Conservation (phyloP, 1,140 invertebrate genomes). For the Latrodectus geometricus region DNA sequence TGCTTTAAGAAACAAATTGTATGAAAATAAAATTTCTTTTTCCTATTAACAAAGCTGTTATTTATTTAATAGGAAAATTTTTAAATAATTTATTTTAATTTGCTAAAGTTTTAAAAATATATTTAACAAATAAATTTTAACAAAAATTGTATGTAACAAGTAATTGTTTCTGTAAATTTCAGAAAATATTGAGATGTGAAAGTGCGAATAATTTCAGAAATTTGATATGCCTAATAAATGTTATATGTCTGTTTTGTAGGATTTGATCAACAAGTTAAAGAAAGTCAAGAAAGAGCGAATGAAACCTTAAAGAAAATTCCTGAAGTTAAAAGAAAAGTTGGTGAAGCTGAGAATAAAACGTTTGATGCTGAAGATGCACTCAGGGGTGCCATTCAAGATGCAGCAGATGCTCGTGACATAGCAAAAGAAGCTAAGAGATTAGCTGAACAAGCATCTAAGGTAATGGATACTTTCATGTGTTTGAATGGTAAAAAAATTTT, state of each 20-base stretch:
- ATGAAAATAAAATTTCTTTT: no score
- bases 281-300: slow-evolving; percentile 79
- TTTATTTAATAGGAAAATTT: no score
- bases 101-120: no score
- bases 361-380: slow-evolving; percentile 73
- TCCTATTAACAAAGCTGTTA: no score
- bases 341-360: slow-evolving; percentile 76
- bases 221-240: no score
- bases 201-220: no score
- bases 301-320: slow-evolving; percentile 76
- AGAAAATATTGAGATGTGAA: no score
- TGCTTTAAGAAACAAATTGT: no score
- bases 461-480: slow-evolving; percentile 71
- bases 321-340: slow-evolving; percentile 75
- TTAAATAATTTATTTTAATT: no score
- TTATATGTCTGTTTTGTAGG: slow-evolving; percentile 70
- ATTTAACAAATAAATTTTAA: no score
- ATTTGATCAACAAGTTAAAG: slow-evolving; percentile 89
- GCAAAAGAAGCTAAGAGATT: slow-evolving; percentile 82
- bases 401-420: slow-evolving; percentile 79
- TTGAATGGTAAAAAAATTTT: slow-evolving; percentile 78
- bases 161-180: no score
- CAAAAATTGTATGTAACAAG: no score
- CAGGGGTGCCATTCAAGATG: slow-evolving; percentile 81
- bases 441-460: slow-evolving; percentile 79